Conservation (phyloP, 1,140 invertebrate species). For the Dreissena polymorpha region DNA sequence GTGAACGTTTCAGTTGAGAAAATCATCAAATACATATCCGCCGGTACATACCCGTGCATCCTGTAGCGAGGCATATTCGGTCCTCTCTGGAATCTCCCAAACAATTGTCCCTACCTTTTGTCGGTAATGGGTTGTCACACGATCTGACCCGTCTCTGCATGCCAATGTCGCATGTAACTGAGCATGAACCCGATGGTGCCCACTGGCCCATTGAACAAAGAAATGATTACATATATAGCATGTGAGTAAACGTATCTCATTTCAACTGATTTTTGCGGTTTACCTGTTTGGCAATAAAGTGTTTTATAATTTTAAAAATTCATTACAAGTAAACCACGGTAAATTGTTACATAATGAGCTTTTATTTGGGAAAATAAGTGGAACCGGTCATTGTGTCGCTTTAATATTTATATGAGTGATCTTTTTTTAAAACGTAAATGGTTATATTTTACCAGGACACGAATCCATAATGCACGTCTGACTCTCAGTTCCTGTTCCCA, state of each 20-base stretch:
- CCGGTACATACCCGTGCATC: not conserved
- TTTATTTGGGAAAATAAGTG: too few relatives aligned
- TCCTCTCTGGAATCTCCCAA: not conserved
- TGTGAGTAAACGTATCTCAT: too few relatives aligned
- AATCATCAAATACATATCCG: too few relatives aligned
- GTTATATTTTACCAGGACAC: not conserved
- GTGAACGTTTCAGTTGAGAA: too few relatives aligned
- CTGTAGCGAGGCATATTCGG: not conserved
- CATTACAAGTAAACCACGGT: too few relatives aligned
- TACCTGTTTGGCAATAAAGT: too few relatives aligned
- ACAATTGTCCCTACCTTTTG: not conserved
- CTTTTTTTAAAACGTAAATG: not conserved
- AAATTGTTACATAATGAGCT: too few relatives aligned
- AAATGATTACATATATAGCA: too few relatives aligned
- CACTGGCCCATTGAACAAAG: not conserved
- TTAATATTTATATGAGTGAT: too few relatives aligned
- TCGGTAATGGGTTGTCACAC: not conserved
- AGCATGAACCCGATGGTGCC: not conserved
- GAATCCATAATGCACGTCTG: not conserved
- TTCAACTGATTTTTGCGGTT: too few relatives aligned
- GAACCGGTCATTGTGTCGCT: too few relatives aligned
- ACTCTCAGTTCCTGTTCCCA: not conserved
- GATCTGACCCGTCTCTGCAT: not conserved
- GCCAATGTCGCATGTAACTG: slow-evolving; percentile 6
- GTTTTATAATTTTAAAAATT: too few relatives aligned